Percentiles rank a stretch among this genome's conserved stretches.
These are phyloP conservation scores for Spodoptera littoralis DNA, from an alignment of 2,888 invertebrate species.

Conservation along the genomic window DNA sequence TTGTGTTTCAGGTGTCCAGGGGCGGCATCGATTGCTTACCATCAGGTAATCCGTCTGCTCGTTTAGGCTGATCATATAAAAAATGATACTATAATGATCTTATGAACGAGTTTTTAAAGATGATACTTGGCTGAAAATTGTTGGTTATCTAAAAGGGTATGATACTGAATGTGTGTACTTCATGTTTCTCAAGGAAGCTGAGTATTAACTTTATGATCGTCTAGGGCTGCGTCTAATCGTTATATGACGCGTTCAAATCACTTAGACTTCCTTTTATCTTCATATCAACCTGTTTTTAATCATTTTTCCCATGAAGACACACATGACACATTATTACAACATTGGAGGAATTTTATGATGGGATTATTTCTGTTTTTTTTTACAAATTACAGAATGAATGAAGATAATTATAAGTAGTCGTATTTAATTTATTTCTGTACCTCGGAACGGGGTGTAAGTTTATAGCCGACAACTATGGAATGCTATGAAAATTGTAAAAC, in stretches of 20 bases:
- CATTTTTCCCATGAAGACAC: conserved; percentile 49
- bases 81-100: background rate
- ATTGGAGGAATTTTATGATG: conserved; percentile 25
- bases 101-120: conserved; percentile 20
- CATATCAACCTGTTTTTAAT: conserved; percentile 42
- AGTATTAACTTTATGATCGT: conserved; percentile 50
- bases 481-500: too few relatives aligned
- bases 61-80: too few relatives aligned
- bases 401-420: too few relatives aligned
- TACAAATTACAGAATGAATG: too few relatives aligned
- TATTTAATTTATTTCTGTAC: too few relatives aligned
- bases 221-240: conserved; percentile 44
- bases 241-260: conserved; percentile 44
- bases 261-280: conserved; percentile 49
- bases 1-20: too few relatives aligned
- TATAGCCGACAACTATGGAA: too few relatives aligned
- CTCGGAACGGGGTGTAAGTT: too few relatives aligned
- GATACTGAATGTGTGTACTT: conserved; percentile 16
- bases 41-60: too few relatives aligned
- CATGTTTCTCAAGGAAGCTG: conserved; percentile 49
- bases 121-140: conserved; percentile 6
- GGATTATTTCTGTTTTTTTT: background rate
- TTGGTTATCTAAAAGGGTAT: conserved; percentile 9
- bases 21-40: too few relatives aligned
- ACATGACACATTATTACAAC: conserved; percentile 19